Base-by-base conservation (phyloP, 2,113 vertebrate species). In the Bos taurus region DNA sequence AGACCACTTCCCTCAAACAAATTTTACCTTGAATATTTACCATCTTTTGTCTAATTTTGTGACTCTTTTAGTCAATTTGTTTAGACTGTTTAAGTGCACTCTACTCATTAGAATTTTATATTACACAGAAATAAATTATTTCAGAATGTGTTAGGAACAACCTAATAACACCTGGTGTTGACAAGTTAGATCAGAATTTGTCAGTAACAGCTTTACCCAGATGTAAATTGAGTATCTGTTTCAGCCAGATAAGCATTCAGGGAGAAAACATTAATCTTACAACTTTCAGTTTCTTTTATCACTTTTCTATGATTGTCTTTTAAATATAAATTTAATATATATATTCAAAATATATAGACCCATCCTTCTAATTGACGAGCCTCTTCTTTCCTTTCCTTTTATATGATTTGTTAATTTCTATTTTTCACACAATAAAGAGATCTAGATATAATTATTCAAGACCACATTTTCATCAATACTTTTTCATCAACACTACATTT, bases 21-120 rank as follows among this genome's bases (percentile, higher is more conserved):
- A 90, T 30, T 91, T 86, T 83, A 56, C 25, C n/a, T 81, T 74
- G 6, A 6, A 10, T 48, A 2, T 78, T 88, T 82, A 78, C 26
- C 17, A 88, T 88, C 52, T 74, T 95, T 84, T 84, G 17, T 54
- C 6, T 2, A 88, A 64, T 77, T 95, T 83, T 71, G 57, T 94
- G 3, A 86, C 7, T 85, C 23, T 33, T 86, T 91, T 83, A 88
- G 33, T 60, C 64, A 92, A 86, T 88, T 59, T 80, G 10, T 62
- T 97, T 82, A 17, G 21, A 43, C 5, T 74, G 13, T 82, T 94
- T 54, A 85, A 43, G 30, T 87, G 30, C 90, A 77, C 16, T 82
- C 3, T 88, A 43, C 12, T 94, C 11, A 89, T 82, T 90, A 92
- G 8, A 97, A 95, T 96, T 97, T 92, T 60, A 83, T n/a, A 87